Conservation (phyloP, 2,113 vertebrate species). For the Melanocharis versteri region DNA sequence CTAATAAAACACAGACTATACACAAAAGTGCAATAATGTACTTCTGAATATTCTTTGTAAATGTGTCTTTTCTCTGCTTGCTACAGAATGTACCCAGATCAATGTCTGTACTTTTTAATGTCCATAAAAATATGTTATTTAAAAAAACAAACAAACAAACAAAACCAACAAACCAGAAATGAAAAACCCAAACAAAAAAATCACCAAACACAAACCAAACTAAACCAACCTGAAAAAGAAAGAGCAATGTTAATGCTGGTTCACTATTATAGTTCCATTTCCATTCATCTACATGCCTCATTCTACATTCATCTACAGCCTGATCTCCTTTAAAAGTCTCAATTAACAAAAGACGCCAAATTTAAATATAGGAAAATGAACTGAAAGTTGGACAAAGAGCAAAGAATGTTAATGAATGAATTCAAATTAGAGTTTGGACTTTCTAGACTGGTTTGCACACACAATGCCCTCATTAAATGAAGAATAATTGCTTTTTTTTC, state of each 20-base stretch:
- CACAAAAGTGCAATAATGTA: background rate
- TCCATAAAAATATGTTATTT: background rate
- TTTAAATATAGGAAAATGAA: background rate
- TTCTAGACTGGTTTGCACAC: background rate
- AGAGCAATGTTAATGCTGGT: background rate
- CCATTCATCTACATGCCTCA: background rate
- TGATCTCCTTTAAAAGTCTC: background rate
- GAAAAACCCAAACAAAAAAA: background rate
- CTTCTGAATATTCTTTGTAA: background rate
- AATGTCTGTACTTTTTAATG: background rate
- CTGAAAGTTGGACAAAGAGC: background rate
- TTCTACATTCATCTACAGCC: too few relatives aligned
- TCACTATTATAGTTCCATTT: background rate
- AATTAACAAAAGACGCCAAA: background rate
- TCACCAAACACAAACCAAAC: background rate
- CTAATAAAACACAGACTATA: background rate
- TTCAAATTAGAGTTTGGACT: background rate
- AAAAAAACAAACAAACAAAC: rapidly evolving
- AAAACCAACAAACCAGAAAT: background rate
- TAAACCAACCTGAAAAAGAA: background rate
- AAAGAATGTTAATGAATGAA: background rate
- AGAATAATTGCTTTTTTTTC: background rate
- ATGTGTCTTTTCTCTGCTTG: background rate
- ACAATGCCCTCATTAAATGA: background rate
- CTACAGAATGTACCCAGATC: background rate